Evolutionary conservation across 2,113 vertebrate species (phyloP).

Genomic region (Sminthopsis crassicaudata): DNA sequence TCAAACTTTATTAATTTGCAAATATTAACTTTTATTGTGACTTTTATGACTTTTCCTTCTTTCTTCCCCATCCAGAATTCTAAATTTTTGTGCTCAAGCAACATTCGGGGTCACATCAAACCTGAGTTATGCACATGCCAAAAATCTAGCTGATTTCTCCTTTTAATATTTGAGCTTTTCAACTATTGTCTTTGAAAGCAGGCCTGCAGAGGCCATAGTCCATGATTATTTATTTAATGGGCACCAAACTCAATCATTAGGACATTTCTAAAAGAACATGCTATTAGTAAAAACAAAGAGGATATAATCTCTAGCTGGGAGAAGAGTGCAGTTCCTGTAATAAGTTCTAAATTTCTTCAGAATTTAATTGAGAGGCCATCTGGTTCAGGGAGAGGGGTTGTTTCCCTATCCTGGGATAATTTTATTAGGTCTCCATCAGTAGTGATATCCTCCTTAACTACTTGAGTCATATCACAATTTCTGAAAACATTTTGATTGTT

Average conservation of each 20-base stretch:
- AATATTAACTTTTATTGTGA: not conserved
- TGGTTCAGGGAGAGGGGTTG: constrained; percentile 60
- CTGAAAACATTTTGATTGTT: constrained; percentile 64
- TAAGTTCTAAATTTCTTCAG: constrained; percentile 72
- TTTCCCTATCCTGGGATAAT: constrained; percentile 70
- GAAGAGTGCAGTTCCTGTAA: constrained; percentile 57
- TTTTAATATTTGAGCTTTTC: constrained; percentile 25
- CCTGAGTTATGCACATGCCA: not conserved
- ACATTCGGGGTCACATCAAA: not conserved
- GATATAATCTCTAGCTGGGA: constrained; percentile 30
- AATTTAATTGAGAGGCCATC: constrained; percentile 74
- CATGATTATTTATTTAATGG: constrained; percentile 58
- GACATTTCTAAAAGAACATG: constrained; percentile 48
- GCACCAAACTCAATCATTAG: constrained; percentile 53
- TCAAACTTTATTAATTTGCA: not conserved
- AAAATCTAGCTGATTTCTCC: constrained; percentile 1
- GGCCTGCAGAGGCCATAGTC: constrained; percentile 1
- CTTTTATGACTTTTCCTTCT: not conserved
- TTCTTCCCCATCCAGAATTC: not conserved
- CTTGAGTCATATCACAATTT: constrained; percentile 57
- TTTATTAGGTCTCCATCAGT: constrained; percentile 58
- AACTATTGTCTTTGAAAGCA: constrained; percentile 31
- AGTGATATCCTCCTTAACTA: constrained; percentile 50
- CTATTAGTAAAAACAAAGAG: constrained; percentile 28
- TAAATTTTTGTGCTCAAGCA: not conserved